These are phyloP conservation scores for Stylophora pistillata DNA, from an alignment of 64 coral and sea anemone species.

Conservation along the genomic window DNA sequence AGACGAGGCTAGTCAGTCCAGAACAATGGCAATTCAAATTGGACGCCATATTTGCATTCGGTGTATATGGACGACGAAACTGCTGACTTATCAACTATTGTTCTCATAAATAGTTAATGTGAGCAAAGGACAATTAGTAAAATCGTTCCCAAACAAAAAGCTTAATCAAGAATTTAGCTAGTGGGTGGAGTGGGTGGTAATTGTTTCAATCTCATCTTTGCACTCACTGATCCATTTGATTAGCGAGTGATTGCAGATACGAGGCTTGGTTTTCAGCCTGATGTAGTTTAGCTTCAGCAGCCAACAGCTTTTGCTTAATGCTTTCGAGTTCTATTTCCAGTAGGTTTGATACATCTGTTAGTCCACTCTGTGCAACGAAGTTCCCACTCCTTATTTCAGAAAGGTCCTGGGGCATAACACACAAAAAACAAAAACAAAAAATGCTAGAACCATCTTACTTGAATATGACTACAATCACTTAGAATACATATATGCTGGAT, in stretches of 20 bases:
- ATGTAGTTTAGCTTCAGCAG: slow-evolving; percentile 17
- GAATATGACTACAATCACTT: too few relatives aligned
- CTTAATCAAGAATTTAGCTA: too few relatives aligned
- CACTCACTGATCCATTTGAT: slow-evolving; percentile 65
- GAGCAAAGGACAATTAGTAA: too few relatives aligned
- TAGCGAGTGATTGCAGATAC: slow-evolving; percentile 37
- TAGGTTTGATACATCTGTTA: slow-evolving; percentile 67
- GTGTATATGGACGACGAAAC: too few relatives aligned
- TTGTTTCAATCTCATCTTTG: background rate
- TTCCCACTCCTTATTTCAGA: slow-evolving; percentile 56
- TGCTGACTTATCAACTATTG: too few relatives aligned
- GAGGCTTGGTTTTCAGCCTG: slow-evolving; percentile 47
- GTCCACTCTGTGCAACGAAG: slow-evolving; percentile 50
- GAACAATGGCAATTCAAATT: too few relatives aligned
- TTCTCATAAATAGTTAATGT: too few relatives aligned
- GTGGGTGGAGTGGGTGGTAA: background rate
- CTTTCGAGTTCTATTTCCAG: slow-evolving; percentile 33
- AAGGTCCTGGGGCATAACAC: slow-evolving; percentile 33
- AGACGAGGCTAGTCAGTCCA: too few relatives aligned
- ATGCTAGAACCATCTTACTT: too few relatives aligned
- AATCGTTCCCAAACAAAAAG: background rate
- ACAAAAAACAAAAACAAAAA: background rate
- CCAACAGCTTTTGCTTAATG: slow-evolving; percentile 8
- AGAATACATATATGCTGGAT: too few relatives aligned
- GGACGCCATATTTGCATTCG: too few relatives aligned